A percentile compares a stretch with the other conserved stretches of the same genome.
Conservation (phyloP, 2,113 vertebrate species). For the Anarrhichthys ocellatus region DNA sequence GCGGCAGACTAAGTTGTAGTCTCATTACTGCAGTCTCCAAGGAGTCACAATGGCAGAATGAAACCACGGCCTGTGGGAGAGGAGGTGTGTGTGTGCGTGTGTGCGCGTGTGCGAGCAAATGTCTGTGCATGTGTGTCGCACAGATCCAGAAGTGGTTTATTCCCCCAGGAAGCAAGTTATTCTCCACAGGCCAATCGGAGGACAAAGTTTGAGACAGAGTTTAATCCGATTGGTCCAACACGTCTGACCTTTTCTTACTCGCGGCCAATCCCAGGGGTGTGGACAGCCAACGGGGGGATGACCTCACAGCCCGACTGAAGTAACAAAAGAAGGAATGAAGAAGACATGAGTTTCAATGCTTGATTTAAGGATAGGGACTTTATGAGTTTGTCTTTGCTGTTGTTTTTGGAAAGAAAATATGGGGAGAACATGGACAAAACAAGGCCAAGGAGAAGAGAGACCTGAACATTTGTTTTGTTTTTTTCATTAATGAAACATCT, state of each 20-base stretch:
- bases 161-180: constrained; percentile 64
- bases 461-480: not conserved
- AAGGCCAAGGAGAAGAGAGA: not conserved
- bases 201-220: constrained; percentile 52
- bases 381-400: constrained; percentile 6
- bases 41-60: constrained; percentile 76
- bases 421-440: not conserved
- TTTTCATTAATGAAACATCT: constrained; percentile 1
- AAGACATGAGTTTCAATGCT: constrained; percentile 11
- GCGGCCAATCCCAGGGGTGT: constrained; percentile 20
- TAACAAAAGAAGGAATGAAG: constrained; percentile 27
- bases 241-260: constrained; percentile 51
- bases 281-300: not conserved
- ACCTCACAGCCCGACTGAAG: constrained; percentile 27
- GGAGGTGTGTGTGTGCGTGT: constrained; percentile 27
- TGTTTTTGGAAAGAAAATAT: constrained; percentile 10
- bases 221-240: constrained; percentile 49
- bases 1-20: constrained; percentile 55
- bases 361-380: not conserved
- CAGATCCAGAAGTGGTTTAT: constrained; percentile 73
- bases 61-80: constrained; percentile 79
- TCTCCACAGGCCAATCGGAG: constrained; percentile 73
- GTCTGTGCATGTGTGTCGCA: constrained; percentile 39
- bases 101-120: constrained; percentile 13
- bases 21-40: constrained; percentile 72